Evolutionary conservation across 2,797 vertebrate genomes (phyloP).

Genomic region (Anguilla marmorata): DNA sequence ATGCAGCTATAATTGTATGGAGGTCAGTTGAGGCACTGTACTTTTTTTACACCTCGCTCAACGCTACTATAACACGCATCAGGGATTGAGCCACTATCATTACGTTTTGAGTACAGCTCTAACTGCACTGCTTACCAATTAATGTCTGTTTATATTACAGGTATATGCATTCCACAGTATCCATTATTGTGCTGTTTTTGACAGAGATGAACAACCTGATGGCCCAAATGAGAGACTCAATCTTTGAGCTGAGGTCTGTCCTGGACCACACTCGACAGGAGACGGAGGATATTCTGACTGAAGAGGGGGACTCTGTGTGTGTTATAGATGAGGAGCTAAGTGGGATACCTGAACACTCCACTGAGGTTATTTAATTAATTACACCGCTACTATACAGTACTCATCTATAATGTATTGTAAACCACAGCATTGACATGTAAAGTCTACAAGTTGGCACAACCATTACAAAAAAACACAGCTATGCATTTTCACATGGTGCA

Average conservation of each 20-base stretch:
- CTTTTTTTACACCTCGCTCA: background rate
- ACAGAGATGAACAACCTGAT: slow-evolving; percentile 74
- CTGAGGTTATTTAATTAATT: background rate
- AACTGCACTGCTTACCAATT: background rate
- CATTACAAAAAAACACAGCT: slow-evolving; percentile 43
- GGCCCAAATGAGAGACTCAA: slow-evolving; percentile 73
- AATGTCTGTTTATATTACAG: background rate
- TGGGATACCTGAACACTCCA: background rate
- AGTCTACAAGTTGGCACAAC: slow-evolving; percentile 53
- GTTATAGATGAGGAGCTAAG: background rate
- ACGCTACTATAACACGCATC: background rate
- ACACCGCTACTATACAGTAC: background rate
- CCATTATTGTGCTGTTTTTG: background rate
- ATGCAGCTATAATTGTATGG: background rate
- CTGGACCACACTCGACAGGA: slow-evolving; percentile 66
- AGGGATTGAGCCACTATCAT: background rate
- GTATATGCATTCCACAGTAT: background rate
- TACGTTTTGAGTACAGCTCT: background rate
- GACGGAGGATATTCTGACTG: slow-evolving; percentile 40
- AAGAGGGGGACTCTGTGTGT: background rate
- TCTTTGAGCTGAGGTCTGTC: slow-evolving; percentile 66
- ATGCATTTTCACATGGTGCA: slow-evolving; percentile 34
- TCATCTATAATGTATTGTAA: background rate
- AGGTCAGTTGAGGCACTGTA: background rate
- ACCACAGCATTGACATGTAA: slow-evolving; percentile 36